A percentile compares a stretch with the other conserved stretches of the same genome.
Conservation (phyloP, 1,140 invertebrate genomes). For the Drosophila kepulauana region DNA sequence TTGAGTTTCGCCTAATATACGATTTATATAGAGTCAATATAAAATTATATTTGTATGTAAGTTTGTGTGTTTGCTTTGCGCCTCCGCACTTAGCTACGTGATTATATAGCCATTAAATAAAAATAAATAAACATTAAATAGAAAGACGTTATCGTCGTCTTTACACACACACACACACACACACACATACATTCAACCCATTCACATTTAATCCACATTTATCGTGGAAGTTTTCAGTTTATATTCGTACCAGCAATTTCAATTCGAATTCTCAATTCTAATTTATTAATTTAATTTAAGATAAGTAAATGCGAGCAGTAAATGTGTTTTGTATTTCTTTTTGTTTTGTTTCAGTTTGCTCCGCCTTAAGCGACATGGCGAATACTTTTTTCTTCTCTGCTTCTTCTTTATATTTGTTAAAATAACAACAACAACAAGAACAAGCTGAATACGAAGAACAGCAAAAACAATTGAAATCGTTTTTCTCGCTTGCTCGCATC, state of each 20-base stretch:
- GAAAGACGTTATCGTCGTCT: slow-evolving; percentile 34
- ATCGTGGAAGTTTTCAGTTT: slow-evolving; percentile 33
- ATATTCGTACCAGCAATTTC: slow-evolving; percentile 23
- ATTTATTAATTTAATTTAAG: slow-evolving; percentile 72
- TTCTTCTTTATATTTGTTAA: slow-evolving; percentile 41
- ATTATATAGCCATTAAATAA: slow-evolving; percentile 74
- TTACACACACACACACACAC: slow-evolving; percentile 5
- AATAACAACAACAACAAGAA: slow-evolving; percentile 30
- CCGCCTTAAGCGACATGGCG: slow-evolving; percentile 58
- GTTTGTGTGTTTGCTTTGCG: slow-evolving; percentile 27
- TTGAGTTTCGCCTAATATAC: slow-evolving; percentile 38
- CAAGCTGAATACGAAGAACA: slow-evolving; percentile 19
- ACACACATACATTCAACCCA: slow-evolving; percentile 9
- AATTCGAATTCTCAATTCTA: slow-evolving; percentile 54
- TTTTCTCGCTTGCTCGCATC: slow-evolving; percentile 34
- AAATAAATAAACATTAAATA: slow-evolving; percentile 34
- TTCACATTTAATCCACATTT: slow-evolving; percentile 31
- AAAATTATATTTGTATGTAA: slow-evolving; percentile 2
- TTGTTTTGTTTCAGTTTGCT: slow-evolving; percentile 36
- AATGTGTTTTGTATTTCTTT: slow-evolving; percentile 37
- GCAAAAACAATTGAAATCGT: slow-evolving; percentile 58
- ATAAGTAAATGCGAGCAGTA: slow-evolving; percentile 48
- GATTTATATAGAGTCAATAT: slow-evolving; percentile 15
- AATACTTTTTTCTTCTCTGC: slow-evolving; percentile 27
- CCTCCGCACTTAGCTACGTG: slow-evolving; percentile 59